Evolutionary conservation across 2,797 vertebrate genomes (phyloP).

Genomic region (Cyclopterus lumpus): DNA sequence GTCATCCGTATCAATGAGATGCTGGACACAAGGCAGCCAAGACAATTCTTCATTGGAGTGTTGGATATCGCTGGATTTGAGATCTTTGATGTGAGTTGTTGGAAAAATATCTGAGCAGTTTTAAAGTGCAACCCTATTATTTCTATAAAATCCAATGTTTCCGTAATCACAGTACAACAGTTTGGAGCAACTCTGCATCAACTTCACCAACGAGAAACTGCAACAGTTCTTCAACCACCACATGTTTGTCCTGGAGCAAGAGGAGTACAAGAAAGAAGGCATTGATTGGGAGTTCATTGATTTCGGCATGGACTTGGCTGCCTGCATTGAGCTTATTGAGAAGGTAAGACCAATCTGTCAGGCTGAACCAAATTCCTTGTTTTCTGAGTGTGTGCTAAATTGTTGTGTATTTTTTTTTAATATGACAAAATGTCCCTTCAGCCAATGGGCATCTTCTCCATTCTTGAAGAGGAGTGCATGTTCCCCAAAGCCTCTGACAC

Average conservation of each 20-base stretch:
- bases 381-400: neutral
- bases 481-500: conserved; percentile 85
- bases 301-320: conserved; percentile 86
- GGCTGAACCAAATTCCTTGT: neutral
- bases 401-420: neutral
- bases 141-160: too few relatives aligned
- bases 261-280: conserved; percentile 85
- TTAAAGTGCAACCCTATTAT: too few relatives aligned
- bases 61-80: conserved; percentile 91
- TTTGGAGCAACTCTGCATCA: conserved; percentile 85
- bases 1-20: conserved; percentile 89
- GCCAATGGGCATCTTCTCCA: conserved; percentile 81
- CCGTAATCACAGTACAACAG: conserved; percentile 40
- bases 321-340: conserved; percentile 90
- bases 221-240: conserved; percentile 86
- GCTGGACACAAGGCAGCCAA: conserved; percentile 84
- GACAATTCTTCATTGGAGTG: conserved; percentile 88
- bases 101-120: too few relatives aligned
- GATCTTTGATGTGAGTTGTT: conserved; percentile 87
- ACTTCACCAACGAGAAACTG: conserved; percentile 87
- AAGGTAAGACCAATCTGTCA: conserved; percentile 78
- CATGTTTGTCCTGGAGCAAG: conserved; percentile 87
- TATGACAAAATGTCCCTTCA: conserved; percentile 26
- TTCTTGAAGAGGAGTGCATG: conserved; percentile 93
- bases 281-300: conserved; percentile 83